phyloP scores from a whole-genome alignment of 2,113 vertebrate genomes.

The Pipra filicauda region DNA sequence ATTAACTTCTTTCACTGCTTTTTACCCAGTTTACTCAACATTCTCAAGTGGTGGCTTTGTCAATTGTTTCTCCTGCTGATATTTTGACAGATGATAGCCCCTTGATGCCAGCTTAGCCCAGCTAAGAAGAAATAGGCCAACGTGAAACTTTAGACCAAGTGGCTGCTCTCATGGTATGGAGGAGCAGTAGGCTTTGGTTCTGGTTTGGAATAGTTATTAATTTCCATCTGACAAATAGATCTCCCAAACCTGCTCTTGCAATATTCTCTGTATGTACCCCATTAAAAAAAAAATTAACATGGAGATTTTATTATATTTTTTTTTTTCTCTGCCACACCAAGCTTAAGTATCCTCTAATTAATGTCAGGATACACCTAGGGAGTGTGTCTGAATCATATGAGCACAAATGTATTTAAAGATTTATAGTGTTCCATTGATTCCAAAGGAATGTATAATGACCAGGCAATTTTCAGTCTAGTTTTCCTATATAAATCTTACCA shows the following conservation, averaged over 20 bases:
- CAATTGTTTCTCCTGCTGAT: constrained; percentile 80
- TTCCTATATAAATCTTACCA: constrained; percentile 3
- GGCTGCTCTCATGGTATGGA: constrained; percentile 34
- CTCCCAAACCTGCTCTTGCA: background rate
- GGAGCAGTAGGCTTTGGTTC: background rate
- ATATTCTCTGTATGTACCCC: background rate
- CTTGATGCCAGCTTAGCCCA: constrained; percentile 72
- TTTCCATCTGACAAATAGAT: constrained; percentile 39
- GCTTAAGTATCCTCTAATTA: background rate
- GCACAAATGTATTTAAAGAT: background rate
- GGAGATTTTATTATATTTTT: background rate
- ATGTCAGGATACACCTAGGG: background rate
- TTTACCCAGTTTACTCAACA: constrained; percentile 72
- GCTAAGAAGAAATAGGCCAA: constrained; percentile 73
- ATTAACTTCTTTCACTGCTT: constrained; percentile 83
- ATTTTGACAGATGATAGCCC: constrained; percentile 81
- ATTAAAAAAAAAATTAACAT: background rate
- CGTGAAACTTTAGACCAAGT: constrained; percentile 69
- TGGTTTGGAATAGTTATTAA: constrained; percentile 38
- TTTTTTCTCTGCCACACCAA: background rate
- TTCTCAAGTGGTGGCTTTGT: constrained; percentile 85
- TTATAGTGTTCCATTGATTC: constrained; percentile 33
- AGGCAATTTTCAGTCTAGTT: background rate
- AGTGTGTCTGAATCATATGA: background rate
- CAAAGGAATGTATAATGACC: constrained; percentile 25